Conservation (phyloP, 1,140 invertebrate genomes). For the Brachionus manjavacas region DNA sequence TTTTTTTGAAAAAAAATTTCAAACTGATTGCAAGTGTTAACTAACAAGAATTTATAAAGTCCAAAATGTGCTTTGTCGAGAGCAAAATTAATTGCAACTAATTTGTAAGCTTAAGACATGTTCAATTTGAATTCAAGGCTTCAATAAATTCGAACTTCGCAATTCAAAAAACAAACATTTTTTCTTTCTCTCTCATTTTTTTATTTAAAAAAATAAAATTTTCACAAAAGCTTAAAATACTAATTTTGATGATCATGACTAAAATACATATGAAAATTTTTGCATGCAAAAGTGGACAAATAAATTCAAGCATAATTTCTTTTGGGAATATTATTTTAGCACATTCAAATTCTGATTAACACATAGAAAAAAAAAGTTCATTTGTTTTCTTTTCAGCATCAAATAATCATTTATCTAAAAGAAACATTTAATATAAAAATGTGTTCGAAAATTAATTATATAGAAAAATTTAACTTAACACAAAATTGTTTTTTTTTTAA, state of each 20-base stretch:
- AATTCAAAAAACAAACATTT: background rate
- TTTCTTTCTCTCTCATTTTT: background rate
- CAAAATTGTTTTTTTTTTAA: too few relatives aligned
- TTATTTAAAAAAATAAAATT: background rate
- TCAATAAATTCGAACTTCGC: background rate
- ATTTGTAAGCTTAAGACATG: background rate
- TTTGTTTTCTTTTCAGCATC: too few relatives aligned
- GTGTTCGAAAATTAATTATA: too few relatives aligned
- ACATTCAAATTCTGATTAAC: too few relatives aligned
- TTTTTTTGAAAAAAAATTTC: background rate
- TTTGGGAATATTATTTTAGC: too few relatives aligned
- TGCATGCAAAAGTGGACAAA: too few relatives aligned
- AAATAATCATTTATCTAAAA: too few relatives aligned
- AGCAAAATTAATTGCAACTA: background rate
- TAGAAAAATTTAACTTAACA: too few relatives aligned
- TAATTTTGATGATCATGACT: background rate
- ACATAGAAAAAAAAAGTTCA: too few relatives aligned
- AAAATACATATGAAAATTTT: too few relatives aligned
- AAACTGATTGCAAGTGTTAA: background rate
- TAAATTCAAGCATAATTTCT: too few relatives aligned
- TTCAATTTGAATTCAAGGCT: background rate
- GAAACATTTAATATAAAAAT: too few relatives aligned
- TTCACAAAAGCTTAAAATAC: background rate
- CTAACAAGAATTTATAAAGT: constrained; percentile 1
- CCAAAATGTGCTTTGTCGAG: background rate